Evolutionary conservation across 2,797 vertebrate genomes (phyloP).

Genomic region (Crenichthys baileyi): DNA sequence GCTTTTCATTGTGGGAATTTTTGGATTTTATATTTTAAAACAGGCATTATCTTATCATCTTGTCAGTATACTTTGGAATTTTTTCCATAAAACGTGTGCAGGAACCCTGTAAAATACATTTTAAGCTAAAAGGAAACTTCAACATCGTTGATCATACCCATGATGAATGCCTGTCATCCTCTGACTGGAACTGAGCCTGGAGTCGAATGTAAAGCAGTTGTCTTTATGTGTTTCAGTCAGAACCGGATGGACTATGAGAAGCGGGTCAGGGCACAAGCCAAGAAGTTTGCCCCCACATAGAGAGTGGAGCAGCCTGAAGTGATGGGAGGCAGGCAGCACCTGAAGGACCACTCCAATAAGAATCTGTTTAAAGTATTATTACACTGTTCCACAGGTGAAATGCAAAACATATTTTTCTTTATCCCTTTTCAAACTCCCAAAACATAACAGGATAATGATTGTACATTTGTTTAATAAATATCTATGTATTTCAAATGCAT

Average conservation of each 20-base stretch:
- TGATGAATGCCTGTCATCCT: no score
- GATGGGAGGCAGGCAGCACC: conserved; percentile 57
- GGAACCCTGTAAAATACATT: no score
- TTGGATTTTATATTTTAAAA: no score
- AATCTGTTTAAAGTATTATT: conserved; percentile 66
- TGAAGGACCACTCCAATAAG: conserved; percentile 78
- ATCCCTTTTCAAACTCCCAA: neutral
- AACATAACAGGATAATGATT: conserved; percentile 37
- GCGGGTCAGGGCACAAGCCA: conserved; percentile 83
- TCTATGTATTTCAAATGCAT: conserved; percentile 39
- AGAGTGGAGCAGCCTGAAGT: conserved; percentile 61
- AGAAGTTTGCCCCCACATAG: conserved; percentile 85
- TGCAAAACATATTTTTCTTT: conserved; percentile 29
- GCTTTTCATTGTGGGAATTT: no score
- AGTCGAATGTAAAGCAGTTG: neutral
- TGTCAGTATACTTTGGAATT: no score
- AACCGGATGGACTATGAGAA: conserved; percentile 88
- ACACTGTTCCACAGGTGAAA: conserved; percentile 46
- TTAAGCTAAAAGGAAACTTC: no score
- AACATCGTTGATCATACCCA: no score
- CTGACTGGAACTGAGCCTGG: neutral
- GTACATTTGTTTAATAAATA: conserved; percentile 41
- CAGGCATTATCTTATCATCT: no score
- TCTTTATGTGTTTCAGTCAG: conserved; percentile 71
- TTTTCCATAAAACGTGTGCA: no score